Evolutionary conservation across 2,113 vertebrate species (phyloP).

Genomic region (Campylomormyrus numenius): DNA sequence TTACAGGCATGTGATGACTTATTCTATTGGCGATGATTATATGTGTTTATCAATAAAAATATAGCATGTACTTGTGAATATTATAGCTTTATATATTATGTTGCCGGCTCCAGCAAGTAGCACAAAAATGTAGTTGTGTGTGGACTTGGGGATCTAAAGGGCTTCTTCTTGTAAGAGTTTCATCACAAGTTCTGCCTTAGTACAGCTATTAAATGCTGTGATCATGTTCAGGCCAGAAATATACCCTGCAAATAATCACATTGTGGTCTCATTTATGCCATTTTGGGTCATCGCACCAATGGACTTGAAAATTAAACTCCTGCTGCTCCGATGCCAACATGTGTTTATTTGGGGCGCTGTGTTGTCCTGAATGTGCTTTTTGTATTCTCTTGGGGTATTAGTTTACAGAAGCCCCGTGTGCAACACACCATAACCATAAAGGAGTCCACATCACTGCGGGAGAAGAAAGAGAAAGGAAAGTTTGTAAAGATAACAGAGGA

Average conservation of each 20-base stretch:
- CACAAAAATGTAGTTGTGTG: background rate
- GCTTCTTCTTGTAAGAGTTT: background rate
- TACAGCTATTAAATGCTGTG: constrained; percentile 3
- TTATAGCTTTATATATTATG: background rate
- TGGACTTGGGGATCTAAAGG: background rate
- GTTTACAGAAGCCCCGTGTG: constrained; percentile 44
- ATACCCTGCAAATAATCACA: constrained; percentile 24
- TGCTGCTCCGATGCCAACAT: constrained; percentile 25
- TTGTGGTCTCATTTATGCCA: constrained; percentile 26
- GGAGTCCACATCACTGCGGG: constrained; percentile 34
- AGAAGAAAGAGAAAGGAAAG: constrained; percentile 47
- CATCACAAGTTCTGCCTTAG: background rate
- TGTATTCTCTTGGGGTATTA: constrained; percentile 47
- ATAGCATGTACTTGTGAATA: background rate
- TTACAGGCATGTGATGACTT: background rate
- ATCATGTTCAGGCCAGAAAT: constrained; percentile 1
- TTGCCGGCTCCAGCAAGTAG: background rate
- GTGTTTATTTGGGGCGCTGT: constrained; percentile 32
- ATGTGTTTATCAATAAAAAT: background rate
- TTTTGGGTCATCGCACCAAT: constrained; percentile 33
- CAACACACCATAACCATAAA: constrained; percentile 34
- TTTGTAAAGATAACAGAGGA: constrained; percentile 69
- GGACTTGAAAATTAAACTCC: constrained; percentile 23
- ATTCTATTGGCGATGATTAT: background rate
- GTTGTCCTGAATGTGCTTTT: constrained; percentile 36